Evolutionary conservation across 92 coral and sea anemone genomes (phyloP).

Genomic region (Nematostella vectensis): DNA sequence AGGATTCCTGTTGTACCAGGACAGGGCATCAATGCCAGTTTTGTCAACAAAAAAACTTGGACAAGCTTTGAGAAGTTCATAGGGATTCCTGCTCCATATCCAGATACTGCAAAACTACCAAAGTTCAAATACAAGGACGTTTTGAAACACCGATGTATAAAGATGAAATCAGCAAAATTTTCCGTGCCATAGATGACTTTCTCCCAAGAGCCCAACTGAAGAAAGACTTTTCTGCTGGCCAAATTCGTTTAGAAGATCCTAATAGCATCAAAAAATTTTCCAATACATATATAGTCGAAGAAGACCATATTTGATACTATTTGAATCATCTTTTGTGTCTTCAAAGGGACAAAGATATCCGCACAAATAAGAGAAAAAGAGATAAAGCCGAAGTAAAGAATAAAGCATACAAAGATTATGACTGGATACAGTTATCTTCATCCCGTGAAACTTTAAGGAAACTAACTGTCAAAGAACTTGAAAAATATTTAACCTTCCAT

Average conservation of each 20-base stretch:
- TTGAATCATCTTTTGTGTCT: constrained; percentile 39
- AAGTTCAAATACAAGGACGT: constrained; percentile 34
- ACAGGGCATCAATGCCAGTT: constrained; percentile 24
- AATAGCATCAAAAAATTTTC: constrained; percentile 29
- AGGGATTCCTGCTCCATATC: constrained; percentile 43
- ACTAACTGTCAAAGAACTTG: constrained; percentile 36
- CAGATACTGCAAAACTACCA: constrained; percentile 40
- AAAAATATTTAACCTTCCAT: constrained; percentile 35
- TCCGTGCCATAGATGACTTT: constrained; percentile 25
- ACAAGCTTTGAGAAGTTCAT: constrained; percentile 15
- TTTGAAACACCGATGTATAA: constrained; percentile 4
- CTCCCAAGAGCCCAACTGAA: constrained; percentile 35
- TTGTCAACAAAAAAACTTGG: constrained; percentile 18
- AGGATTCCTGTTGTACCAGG: constrained; percentile 14
- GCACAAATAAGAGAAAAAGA: constrained; percentile 37
- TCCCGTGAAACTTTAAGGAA: constrained; percentile 31
- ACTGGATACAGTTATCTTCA: constrained; percentile 43
- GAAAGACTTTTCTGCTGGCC: constrained; percentile 23
- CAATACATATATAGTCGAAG: constrained; percentile 34
- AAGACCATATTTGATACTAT: constrained; percentile 26
- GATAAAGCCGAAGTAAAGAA: constrained; percentile 33
- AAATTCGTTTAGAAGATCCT: constrained; percentile 30
- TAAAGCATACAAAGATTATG: constrained; percentile 32
- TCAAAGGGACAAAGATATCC: constrained; percentile 32
- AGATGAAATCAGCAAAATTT: constrained; percentile 8